These are phyloP conservation scores for Ramphastos sulfuratus DNA, from an alignment of 2,113 vertebrate species.

Conservation along the genomic window DNA sequence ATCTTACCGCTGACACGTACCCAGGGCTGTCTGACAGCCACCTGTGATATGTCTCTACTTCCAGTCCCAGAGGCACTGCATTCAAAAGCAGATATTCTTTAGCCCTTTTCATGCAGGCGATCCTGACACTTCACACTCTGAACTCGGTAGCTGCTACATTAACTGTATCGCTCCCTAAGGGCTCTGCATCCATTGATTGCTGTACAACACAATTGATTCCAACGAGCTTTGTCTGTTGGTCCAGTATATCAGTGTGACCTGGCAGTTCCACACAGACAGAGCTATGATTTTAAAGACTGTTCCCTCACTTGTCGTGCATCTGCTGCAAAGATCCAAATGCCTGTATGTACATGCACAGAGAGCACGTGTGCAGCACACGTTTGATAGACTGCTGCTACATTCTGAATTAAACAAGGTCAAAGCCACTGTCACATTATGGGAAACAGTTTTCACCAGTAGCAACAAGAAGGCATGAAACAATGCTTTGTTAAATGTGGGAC, in stretches of 20 bases:
- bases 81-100: background rate
- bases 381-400: background rate
- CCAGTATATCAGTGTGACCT: background rate
- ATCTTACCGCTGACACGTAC: background rate
- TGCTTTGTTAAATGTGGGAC: background rate
- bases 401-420: background rate
- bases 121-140: background rate
- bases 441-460: background rate
- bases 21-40: background rate
- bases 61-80: background rate
- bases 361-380: background rate
- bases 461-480: background rate
- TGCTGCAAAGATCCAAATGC: background rate
- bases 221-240: background rate
- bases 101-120: background rate
- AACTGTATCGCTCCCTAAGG: background rate
- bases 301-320: background rate
- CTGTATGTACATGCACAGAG: background rate
- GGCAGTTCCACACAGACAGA: background rate
- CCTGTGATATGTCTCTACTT: accelerated
- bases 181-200: background rate
- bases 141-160: background rate
- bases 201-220: background rate
- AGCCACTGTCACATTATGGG: background rate
- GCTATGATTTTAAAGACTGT: background rate